These are phyloP conservation scores for Tenthredo notha DNA, from an alignment of 2,888 invertebrate genomes.

Conservation along the genomic window DNA sequence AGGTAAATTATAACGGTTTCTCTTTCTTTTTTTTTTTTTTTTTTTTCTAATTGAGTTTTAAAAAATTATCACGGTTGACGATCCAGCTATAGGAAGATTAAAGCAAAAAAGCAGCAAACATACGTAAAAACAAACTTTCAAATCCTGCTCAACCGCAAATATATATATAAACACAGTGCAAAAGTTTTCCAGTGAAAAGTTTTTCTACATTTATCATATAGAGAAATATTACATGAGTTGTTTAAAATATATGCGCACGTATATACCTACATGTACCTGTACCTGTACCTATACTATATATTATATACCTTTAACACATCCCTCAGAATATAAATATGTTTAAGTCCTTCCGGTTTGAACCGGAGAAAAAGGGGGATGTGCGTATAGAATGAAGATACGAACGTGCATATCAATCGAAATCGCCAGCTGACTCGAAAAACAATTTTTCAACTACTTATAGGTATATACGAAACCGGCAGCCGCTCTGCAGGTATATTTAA, in stretches of 20 bases:
- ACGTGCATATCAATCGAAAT: not conserved
- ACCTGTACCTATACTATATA: no score
- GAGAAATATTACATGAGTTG: not conserved
- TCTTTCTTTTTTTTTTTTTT: no score
- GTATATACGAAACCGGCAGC: no score
- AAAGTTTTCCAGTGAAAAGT: not conserved
- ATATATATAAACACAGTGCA: not conserved
- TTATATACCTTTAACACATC: not conserved
- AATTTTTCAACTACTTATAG: not conserved
- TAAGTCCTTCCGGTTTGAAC: not conserved
- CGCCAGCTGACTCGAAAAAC: not conserved
- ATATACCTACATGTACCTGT: not conserved
- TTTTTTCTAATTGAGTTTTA: not conserved
- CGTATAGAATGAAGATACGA: not conserved
- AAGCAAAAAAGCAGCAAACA: not conserved
- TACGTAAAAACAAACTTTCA: constrained; percentile 5
- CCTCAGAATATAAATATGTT: not conserved
- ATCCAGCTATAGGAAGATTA: not conserved
- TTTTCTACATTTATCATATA: not conserved
- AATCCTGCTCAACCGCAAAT: not conserved
- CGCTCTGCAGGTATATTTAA: constrained; percentile 3
- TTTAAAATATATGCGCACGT: not conserved
- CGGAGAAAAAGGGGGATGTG: not conserved
- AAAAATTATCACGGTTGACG: not conserved
- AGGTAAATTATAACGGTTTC: not conserved